These are phyloP conservation scores for Parnassius smintheus DNA, from an alignment of 2,888 invertebrate species.

Conservation along the genomic window DNA sequence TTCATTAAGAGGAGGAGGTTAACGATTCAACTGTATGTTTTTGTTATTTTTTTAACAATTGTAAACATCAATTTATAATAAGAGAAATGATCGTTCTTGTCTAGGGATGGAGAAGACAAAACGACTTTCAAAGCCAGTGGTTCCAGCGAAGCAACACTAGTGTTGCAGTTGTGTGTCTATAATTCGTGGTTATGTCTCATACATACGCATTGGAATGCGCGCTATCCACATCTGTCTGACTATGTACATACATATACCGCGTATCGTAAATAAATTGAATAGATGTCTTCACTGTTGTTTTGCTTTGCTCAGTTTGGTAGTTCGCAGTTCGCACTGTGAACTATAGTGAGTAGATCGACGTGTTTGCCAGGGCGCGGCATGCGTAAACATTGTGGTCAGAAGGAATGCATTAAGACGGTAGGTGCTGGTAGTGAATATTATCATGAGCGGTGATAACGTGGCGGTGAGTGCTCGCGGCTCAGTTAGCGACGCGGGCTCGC, in stretches of 20 bases:
- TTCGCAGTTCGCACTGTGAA: conserved; percentile 57
- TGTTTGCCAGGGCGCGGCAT: conserved; percentile 49
- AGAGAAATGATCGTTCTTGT: conserved; percentile 10
- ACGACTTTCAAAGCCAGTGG: conserved; percentile 35
- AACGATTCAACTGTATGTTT: no score
- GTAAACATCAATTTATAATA: conserved; percentile 1
- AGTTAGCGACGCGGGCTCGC: conserved; percentile 79
- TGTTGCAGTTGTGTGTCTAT: conserved; percentile 48
- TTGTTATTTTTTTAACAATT: background rate
- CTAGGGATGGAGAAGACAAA: conserved; percentile 30
- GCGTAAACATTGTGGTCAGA: conserved; percentile 76
- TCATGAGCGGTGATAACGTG: conserved; percentile 80
- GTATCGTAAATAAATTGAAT: conserved; percentile 80
- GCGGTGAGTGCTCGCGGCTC: conserved; percentile 67
- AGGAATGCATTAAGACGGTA: conserved; percentile 77
- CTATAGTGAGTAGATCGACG: conserved; percentile 46
- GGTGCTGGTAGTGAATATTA: conserved; percentile 77
- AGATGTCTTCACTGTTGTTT: conserved; percentile 67
- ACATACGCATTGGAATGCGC: conserved; percentile 74
- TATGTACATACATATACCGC: conserved; percentile 48
- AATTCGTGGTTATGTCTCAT: conserved; percentile 56
- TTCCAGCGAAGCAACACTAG: conserved; percentile 38
- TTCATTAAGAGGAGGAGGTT: no score
- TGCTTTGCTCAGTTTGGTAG: conserved; percentile 51
- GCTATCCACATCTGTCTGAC: conserved; percentile 57